Percentiles rank a stretch among this genome's conserved stretches.
These are phyloP conservation scores for Misgurnus mizolepis DNA, from an alignment of 2,113 vertebrate genomes.

Conservation along the genomic window DNA sequence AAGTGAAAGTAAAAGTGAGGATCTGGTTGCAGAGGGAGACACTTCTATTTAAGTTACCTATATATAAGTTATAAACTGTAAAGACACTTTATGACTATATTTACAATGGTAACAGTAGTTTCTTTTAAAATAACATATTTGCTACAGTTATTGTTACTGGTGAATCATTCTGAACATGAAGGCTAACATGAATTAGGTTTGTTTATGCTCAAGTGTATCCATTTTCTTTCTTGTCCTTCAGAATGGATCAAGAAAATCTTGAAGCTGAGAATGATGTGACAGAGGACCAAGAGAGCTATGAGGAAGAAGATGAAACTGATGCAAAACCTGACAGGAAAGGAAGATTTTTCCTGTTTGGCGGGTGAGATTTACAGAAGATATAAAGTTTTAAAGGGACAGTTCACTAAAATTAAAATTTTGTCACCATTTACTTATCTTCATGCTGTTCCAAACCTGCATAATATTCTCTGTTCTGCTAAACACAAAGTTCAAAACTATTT, in stretches of 20 bases:
- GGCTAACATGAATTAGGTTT: no score
- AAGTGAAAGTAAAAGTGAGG: no score
- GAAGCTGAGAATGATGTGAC: slow-evolving; percentile 11
- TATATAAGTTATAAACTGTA: neutral
- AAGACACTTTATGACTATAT: neutral
- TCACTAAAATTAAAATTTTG: neutral
- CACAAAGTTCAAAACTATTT: no score
- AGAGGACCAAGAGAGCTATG: slow-evolving; percentile 1
- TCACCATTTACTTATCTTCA: no score
- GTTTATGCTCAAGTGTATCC: neutral
- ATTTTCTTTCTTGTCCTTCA: neutral
- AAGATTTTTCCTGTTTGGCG: slow-evolving; percentile 73
- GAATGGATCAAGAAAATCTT: slow-evolving; percentile 60
- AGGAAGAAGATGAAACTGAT: slow-evolving; percentile 62
- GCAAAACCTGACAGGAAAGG: slow-evolving; percentile 83
- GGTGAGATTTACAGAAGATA: slow-evolving; percentile 58
- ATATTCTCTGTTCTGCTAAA: no score
- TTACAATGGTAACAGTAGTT: neutral
- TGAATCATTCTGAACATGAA: no score
- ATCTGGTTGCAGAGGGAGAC: no score
- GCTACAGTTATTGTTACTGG: neutral
- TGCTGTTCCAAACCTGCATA: no score
- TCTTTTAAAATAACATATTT: neutral
- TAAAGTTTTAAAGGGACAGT: neutral
- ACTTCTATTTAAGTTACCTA: no score